Evolutionary conservation across 2,113 vertebrate species (phyloP).

Genomic region (Apodemus speciosus): DNA sequence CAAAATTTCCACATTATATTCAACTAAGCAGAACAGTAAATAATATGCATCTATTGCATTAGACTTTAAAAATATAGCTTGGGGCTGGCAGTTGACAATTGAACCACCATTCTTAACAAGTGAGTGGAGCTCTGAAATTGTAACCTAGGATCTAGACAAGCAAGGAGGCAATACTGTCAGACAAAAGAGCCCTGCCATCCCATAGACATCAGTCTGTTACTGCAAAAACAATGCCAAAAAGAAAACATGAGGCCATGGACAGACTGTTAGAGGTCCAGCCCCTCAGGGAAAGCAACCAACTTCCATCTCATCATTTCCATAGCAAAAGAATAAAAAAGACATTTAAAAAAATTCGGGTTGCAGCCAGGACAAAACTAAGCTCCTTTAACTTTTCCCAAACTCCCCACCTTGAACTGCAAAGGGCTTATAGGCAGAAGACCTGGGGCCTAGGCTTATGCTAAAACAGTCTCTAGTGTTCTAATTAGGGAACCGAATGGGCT

Average conservation of each 20-base stretch:
- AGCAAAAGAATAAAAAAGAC: neutral
- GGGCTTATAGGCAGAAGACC: constrained; percentile 44
- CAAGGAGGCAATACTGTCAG: neutral
- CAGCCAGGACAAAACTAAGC: constrained; percentile 32
- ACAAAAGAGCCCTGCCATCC: neutral
- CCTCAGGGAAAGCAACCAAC: neutral
- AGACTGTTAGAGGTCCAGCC: neutral
- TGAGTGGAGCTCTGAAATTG: neutral
- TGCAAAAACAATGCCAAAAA: neutral
- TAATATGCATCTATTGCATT: constrained; percentile 15
- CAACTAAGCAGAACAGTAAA: constrained; percentile 55
- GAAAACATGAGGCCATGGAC: neutral
- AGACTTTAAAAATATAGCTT: constrained; percentile 57
- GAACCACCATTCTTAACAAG: constrained; percentile 22
- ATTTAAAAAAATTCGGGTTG: constrained; percentile 18
- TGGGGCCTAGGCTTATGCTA: neutral
- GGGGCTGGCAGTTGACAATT: constrained; percentile 36
- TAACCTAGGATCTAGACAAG: neutral
- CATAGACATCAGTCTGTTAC: neutral
- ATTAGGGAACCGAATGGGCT: constrained; percentile 61
- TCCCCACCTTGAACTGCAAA: constrained; percentile 15
- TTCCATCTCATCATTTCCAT: constrained; percentile 24
- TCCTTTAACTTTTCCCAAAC: constrained; percentile 3
- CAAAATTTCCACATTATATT: neutral
- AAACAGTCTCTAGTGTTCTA: constrained; percentile 70